Evolutionary conservation across 1,140 invertebrate species (phyloP), one percentile per base, ranked within the genome.

Genomic region (Papilio polytes): DNA sequence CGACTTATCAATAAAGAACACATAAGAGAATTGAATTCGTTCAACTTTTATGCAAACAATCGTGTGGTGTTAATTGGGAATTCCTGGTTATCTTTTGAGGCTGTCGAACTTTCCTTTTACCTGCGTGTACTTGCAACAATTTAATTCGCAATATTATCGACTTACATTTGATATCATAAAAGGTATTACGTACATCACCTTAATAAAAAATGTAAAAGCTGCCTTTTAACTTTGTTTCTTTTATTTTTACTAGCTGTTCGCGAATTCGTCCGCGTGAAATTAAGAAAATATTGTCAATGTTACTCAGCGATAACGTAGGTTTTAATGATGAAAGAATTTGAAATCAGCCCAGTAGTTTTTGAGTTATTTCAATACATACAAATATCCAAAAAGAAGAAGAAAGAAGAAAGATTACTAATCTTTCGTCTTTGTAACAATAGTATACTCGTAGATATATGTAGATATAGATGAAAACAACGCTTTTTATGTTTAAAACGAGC

Each of bases 31-130:
- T 59, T 63, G 77, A 63, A 78, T 78, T 36, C 36, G 63, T 78
- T 78, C 36, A 78, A 83, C 63, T 70, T 80, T 83, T 83, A 80
- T 80, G 79, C 41, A 88, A 89, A 89, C 88, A 89, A 89, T 90
- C 85, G 84, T 85, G 85, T 85, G 86, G 80, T 87, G 85, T 87
- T 88, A 89, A 89, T 88, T 89, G 84, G 81, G 74, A 86, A 83
- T 88, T 87, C 83, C 81, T 82, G 83, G 84, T 83, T 87, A 88
- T 88, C 87, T 88, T 87, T 87, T 79, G 83, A 86, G 86, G 86
- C 81, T 86, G 85, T 87, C 85, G 51, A 82, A 88, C 85, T 87
- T 88, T 88, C 86, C 81, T 87, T 89, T 88, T 80, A 83, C 80
- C 51, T 73, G 13, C 70, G 31, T 66, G 63, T 66, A 66, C 22